Evolutionary conservation across 1,140 invertebrate species (phyloP), one percentile per base, ranked within the genome.

Genomic region (Zaprionus camerounensis): DNA sequence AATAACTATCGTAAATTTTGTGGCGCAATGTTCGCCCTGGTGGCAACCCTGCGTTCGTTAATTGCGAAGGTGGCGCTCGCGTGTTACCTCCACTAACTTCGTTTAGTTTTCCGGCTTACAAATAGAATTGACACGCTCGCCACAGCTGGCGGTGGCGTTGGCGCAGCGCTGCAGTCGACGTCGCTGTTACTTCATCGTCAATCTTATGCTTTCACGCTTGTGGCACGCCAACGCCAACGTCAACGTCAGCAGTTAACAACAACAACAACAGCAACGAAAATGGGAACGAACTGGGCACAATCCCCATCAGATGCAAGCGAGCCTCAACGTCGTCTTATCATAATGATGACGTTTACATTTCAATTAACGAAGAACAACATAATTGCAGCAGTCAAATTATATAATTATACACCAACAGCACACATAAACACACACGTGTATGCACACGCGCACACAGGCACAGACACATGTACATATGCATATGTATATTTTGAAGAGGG

Each of bases 331-430:
- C 80, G 58, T 80, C 84, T 87, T 87, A 87, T 83, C 83, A 78
- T 78, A 88, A 87, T 88, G 84, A 87, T 87, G 84, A 87, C 84
- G 84, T 88, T 87, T 87, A 87, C 84, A 87, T 87, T 87, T 87
- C 84, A 87, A 87, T 87, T 87, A 87, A 88, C 84, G 81, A 63
- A 53, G 74, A 88, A 87, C 84, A 87, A 83, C 84, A 87, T 83
- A 87, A 87, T 87, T 87, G 84, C 84, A 83, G 84, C 83, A 87
- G 84, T 88, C 84, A 88, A 87, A 87, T 87, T 87, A 87, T 88
- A 83, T 87, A 87, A 87, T 87, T 88, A 87, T 82, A 88, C 78
- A 83, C 84, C 87, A 80, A 82, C 83, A 79, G 38, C 71, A 41
- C 36, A 72, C 46, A 20, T 63, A 55, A 12, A 46, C 24, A 58